Percentiles rank a stretch among this genome's conserved stretches.
Conservation (phyloP, 2,113 vertebrate genomes). For the Mormyrus iriodes region DNA sequence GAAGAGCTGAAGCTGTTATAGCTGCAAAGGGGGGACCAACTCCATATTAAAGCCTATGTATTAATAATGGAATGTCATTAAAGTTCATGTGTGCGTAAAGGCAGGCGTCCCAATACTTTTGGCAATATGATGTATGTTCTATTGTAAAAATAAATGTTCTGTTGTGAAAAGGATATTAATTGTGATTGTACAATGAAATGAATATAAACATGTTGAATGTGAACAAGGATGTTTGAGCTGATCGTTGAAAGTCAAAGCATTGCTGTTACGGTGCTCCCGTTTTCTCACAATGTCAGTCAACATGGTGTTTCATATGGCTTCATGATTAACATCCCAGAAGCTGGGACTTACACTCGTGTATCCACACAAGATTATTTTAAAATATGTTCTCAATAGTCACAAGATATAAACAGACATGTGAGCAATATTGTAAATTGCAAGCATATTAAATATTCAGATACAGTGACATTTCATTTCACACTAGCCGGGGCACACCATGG, state of each 20-base stretch:
- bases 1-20: too few relatives aligned
- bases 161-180: not conserved
- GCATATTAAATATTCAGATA: not conserved
- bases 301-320: not conserved
- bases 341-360: not conserved
- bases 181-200: not conserved
- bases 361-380: not conserved
- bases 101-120: too few relatives aligned
- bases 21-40: too few relatives aligned
- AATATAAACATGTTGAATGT: not conserved
- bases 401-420: not conserved
- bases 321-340: not conserved
- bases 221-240: not conserved
- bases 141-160: not conserved
- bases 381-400: not conserved
- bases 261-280: not conserved
- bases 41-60: too few relatives aligned
- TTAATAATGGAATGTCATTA: too few relatives aligned
- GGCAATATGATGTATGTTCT: too few relatives aligned
- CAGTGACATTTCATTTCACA: not conserved
- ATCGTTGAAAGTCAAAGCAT: not conserved
- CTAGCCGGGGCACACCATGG: not conserved
- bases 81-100: too few relatives aligned
- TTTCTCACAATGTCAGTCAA: not conserved
- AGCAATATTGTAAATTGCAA: not conserved